Evolutionary conservation across 2,797 vertebrate species (phyloP).

Genomic region (Cephalopachus bancanus): DNA sequence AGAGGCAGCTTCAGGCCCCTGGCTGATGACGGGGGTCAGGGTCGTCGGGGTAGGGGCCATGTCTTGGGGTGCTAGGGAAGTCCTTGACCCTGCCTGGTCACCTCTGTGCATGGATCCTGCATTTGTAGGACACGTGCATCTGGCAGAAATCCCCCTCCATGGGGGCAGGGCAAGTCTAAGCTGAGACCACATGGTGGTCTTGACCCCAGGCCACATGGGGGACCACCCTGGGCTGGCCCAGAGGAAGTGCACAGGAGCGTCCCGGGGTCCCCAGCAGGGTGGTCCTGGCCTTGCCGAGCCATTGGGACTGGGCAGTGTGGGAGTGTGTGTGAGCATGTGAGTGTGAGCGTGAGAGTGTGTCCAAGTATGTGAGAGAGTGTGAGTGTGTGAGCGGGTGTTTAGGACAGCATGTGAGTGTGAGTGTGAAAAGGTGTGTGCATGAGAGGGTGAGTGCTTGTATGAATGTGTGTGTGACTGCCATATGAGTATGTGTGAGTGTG

Average conservation of each 20-base stretch:
- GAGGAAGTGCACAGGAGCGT: not conserved
- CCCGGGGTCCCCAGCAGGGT: not conserved
- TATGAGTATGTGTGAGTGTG: too few relatives aligned
- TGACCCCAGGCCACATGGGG: too few relatives aligned
- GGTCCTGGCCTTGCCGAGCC: not conserved
- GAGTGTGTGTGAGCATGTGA: not conserved
- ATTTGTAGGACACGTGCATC: rapidly evolving
- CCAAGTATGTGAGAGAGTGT: not conserved
- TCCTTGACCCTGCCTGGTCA: not conserved
- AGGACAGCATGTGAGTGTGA: too few relatives aligned
- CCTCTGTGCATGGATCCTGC: not conserved
- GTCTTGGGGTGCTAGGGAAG: not conserved
- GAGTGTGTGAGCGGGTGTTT: too few relatives aligned
- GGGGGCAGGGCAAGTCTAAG: not conserved
- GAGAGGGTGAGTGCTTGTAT: not conserved
- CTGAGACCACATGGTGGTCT: not conserved
- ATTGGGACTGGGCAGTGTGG: not conserved
- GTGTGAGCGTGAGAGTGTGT: not conserved
- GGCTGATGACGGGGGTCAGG: not conserved
- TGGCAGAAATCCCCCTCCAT: not conserved
- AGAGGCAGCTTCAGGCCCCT: not conserved
- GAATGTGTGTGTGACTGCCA: not conserved
- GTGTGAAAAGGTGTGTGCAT: too few relatives aligned
- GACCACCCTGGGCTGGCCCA: not conserved
- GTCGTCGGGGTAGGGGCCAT: not conserved